Conservation (phyloP, 2,113 vertebrate species). For the Pampusana beccarii region DNA sequence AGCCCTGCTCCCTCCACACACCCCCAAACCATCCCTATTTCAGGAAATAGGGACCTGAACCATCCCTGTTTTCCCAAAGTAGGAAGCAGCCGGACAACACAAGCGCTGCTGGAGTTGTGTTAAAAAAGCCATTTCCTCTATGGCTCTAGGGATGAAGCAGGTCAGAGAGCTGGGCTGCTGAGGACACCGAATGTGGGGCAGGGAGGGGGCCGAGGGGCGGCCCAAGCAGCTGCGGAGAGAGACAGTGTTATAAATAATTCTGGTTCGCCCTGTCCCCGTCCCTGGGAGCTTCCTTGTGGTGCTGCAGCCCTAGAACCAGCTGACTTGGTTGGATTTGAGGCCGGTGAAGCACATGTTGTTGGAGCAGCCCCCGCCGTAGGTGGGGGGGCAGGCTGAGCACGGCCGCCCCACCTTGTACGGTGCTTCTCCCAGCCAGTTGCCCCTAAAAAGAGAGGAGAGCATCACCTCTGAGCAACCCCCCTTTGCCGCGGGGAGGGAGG, state of each 20-base stretch:
- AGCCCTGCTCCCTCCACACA: not conserved
- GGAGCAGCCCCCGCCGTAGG: conserved; percentile 82
- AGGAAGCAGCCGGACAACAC: not conserved
- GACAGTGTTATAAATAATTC: conserved; percentile 38
- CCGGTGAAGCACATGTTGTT: conserved; percentile 85
- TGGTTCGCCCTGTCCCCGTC: not conserved
- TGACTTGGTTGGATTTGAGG: conserved; percentile 74
- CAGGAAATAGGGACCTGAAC: not conserved
- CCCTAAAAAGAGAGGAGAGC: conserved; percentile 76
- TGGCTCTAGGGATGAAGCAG: not conserved
- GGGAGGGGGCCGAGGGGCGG: not conserved
- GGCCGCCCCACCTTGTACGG: conserved; percentile 85
- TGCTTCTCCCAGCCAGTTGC: conserved; percentile 89
- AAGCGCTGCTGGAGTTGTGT: not conserved
- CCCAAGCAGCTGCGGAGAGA: not conserved
- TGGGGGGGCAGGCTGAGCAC: conserved; percentile 85
- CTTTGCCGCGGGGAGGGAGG: fast-evolving
- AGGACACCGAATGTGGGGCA: not conserved
- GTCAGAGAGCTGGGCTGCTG: not conserved
- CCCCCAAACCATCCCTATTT: not conserved
- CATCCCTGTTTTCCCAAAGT: not conserved
- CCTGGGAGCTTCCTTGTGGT: not conserved
- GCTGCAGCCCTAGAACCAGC: conserved; percentile 61
- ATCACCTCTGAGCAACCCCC: not conserved
- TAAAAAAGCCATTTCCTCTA: not conserved